These are phyloP conservation scores for Balaeniceps rex DNA, from an alignment of 2,113 vertebrate species.

Conservation along the genomic window DNA sequence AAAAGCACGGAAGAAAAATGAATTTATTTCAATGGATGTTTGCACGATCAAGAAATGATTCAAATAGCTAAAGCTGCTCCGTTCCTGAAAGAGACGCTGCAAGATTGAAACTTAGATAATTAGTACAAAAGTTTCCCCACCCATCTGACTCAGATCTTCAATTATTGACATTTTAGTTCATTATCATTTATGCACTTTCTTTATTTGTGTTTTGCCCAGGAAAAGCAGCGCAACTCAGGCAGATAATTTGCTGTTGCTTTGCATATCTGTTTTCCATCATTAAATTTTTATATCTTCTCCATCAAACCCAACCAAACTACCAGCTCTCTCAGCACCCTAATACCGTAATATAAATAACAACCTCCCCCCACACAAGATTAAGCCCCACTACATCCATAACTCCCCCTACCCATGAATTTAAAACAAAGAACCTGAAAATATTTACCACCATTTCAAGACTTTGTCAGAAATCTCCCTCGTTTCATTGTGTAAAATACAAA, in stretches of 20 bases:
- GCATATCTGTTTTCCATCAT: conserved; percentile 43
- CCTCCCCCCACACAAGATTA: not conserved
- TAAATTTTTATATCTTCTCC: conserved; percentile 42
- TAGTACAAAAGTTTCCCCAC: conserved; percentile 4
- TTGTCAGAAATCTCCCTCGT: not conserved
- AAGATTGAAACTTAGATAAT: not conserved
- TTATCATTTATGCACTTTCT: conserved; percentile 16
- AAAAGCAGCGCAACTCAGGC: conserved; percentile 16
- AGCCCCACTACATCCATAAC: not conserved
- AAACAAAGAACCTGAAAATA: not conserved
- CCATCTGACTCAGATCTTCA: conserved; percentile 18
- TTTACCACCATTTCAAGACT: not conserved
- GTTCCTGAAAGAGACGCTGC: not conserved
- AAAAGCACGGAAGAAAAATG: conserved; percentile 16
- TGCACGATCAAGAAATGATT: not conserved
- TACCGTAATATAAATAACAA: not conserved
- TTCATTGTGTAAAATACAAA: not conserved
- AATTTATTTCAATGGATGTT: conserved; percentile 41
- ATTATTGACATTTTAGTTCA: conserved; percentile 38
- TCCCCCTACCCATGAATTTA: not conserved
- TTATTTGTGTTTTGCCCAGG: conserved; percentile 17
- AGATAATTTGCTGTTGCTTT: conserved; percentile 48
- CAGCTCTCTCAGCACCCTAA: not conserved
- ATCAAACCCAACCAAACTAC: not conserved
- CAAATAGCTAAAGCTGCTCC: not conserved